Conservation (phyloP, 2,113 vertebrate genomes). For the Onychostruthus taczanowskii region DNA sequence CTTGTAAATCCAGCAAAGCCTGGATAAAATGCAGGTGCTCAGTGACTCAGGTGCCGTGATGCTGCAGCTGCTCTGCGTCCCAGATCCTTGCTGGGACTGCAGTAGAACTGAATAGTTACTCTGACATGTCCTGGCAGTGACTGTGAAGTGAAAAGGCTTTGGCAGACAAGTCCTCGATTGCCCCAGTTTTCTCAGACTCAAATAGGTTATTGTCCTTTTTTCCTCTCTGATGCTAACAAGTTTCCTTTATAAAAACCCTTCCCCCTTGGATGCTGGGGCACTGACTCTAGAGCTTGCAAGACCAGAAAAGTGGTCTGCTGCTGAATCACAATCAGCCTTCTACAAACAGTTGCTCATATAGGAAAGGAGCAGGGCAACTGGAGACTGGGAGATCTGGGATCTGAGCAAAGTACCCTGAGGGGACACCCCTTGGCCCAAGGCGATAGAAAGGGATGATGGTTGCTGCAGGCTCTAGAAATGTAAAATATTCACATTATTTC, state of each 20-base stretch:
- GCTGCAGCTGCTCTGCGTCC: neutral
- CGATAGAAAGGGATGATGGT: neutral
- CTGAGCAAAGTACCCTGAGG: neutral
- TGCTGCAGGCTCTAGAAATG: neutral
- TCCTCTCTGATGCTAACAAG: conserved; percentile 13
- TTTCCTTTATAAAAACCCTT: neutral
- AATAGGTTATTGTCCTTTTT: conserved; percentile 52
- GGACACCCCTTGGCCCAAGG: neutral
- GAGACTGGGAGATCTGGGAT: neutral
- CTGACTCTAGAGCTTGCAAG: neutral
- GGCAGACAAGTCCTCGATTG: neutral
- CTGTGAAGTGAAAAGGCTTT: conserved; percentile 25
- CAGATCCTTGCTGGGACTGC: neutral
- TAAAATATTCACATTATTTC: neutral
- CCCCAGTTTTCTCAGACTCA: conserved; percentile 51
- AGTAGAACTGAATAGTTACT: neutral
- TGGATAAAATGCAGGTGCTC: neutral
- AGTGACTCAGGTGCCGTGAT: neutral
- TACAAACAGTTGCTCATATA: neutral
- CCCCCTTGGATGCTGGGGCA: neutral
- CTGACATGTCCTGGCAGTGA: neutral
- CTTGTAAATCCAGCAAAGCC: neutral
- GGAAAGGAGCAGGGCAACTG: neutral
- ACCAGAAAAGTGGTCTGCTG: neutral
- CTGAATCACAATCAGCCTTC: neutral